Evolutionary conservation across 2,888 invertebrate genomes (phyloP).

Genomic region (Folsomia manolachei): DNA sequence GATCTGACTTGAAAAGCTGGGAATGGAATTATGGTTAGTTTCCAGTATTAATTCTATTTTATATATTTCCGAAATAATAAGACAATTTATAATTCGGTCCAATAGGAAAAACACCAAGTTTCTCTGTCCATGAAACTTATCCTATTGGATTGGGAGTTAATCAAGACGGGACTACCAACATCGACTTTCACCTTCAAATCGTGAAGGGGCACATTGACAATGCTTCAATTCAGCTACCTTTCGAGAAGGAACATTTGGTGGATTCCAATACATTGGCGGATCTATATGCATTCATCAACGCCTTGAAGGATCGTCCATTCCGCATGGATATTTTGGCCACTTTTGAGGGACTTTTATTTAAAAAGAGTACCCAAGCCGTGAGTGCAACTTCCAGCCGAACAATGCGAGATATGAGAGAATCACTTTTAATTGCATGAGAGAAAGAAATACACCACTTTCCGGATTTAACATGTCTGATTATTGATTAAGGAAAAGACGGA

Average conservation of each 20-base stretch:
- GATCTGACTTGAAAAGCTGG: conserved; percentile 71
- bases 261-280: conserved; percentile 43
- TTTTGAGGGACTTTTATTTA: conserved; percentile 47
- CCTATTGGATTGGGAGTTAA: conserved; percentile 51
- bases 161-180: conserved; percentile 24
- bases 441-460: background rate
- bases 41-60: too few relatives aligned
- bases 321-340: conserved; percentile 40
- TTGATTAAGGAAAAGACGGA: background rate
- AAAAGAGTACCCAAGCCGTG: conserved; percentile 33
- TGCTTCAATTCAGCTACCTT: conserved; percentile 30
- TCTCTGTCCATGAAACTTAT: conserved; percentile 68
- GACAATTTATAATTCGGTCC: too few relatives aligned
- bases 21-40: conserved; percentile 87
- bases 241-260: conserved; percentile 30
- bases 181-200: conserved; percentile 35
- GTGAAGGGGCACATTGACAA: conserved; percentile 33
- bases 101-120: conserved; percentile 82
- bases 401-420: conserved; percentile 23
- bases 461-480: background rate
- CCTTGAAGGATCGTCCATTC: conserved; percentile 43
- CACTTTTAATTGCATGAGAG: conserved; percentile 19
- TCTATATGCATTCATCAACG: conserved; percentile 45
- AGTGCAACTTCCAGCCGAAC: conserved; percentile 30
- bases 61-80: too few relatives aligned